These are phyloP conservation scores for Mimachlamys varia DNA, from an alignment of 2,888 invertebrate species.

Conservation along the genomic window DNA sequence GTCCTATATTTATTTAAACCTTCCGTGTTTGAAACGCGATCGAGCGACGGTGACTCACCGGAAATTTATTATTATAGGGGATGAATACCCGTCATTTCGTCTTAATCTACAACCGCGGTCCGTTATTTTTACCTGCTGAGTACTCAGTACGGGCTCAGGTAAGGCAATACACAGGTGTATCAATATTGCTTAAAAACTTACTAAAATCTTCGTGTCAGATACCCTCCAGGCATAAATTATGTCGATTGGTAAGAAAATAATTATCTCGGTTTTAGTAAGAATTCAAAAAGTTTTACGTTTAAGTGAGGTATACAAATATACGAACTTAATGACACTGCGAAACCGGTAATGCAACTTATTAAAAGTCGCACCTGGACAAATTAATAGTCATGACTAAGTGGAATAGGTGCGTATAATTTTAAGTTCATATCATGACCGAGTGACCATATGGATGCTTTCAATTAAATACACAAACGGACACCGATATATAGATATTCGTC, in stretches of 20 bases:
- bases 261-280: constrained; percentile 2
- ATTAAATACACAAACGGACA: not conserved
- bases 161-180: not conserved
- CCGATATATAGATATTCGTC: not conserved
- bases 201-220: not conserved
- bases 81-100: constrained; percentile 22
- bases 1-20: constrained; percentile 1
- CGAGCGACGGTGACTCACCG: constrained; percentile 7
- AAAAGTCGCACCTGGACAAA: not conserved
- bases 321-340: not conserved
- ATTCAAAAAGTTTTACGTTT: not conserved
- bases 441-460: constrained; percentile 3
- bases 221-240: not conserved
- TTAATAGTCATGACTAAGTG: not conserved
- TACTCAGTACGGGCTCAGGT: not conserved
- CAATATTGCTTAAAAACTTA: not conserved
- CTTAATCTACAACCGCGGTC: not conserved
- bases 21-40: not conserved
- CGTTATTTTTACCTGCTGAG: not conserved
- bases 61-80: constrained; percentile 3
- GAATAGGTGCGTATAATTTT: not conserved
- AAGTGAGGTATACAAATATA: not conserved
- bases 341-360: not conserved
- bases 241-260: not conserved
- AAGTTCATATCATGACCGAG: not conserved